Percentiles rank a stretch among this genome's conserved stretches.
These are phyloP conservation scores for Simalia tracyae DNA, from an alignment of 2,797 vertebrate genomes.

Conservation along the genomic window DNA sequence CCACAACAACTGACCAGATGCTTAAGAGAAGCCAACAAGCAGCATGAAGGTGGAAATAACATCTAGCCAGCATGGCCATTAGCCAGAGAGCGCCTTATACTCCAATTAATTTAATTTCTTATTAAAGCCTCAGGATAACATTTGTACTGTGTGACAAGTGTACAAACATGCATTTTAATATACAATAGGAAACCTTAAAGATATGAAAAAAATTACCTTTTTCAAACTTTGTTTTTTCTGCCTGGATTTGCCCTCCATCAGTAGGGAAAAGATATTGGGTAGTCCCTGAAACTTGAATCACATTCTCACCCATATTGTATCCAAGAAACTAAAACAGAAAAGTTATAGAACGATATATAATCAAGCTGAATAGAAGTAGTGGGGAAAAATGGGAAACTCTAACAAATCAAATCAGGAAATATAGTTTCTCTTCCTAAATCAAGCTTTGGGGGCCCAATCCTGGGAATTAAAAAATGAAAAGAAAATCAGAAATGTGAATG, in stretches of 20 bases:
- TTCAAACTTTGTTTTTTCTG: slow-evolving; percentile 80
- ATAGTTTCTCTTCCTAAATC: neutral
- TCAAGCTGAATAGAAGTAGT: neutral
- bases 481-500: neutral
- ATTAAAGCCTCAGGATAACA: neutral
- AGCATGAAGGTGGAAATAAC: neutral
- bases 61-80: neutral
- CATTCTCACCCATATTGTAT: slow-evolving; percentile 79
- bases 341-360: slow-evolving; percentile 9
- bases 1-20: neutral
- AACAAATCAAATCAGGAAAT: neutral
- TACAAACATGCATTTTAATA: neutral
- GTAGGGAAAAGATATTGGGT: slow-evolving; percentile 81
- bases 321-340: slow-evolving; percentile 78
- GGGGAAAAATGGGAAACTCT: neutral
- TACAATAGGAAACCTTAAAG: slow-evolving; percentile 9
- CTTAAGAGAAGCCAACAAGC: neutral
- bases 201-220: slow-evolving; percentile 75
- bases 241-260: slow-evolving; percentile 85
- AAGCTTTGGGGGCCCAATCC: neutral
- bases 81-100: neutral
- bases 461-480: neutral
- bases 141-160: neutral
- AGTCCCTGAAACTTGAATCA: slow-evolving; percentile 81
- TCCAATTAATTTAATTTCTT: neutral